Evolutionary conservation across 2,797 vertebrate species (phyloP), one percentile per base, ranked within the genome.

Genomic region (Falco biarmicus): DNA sequence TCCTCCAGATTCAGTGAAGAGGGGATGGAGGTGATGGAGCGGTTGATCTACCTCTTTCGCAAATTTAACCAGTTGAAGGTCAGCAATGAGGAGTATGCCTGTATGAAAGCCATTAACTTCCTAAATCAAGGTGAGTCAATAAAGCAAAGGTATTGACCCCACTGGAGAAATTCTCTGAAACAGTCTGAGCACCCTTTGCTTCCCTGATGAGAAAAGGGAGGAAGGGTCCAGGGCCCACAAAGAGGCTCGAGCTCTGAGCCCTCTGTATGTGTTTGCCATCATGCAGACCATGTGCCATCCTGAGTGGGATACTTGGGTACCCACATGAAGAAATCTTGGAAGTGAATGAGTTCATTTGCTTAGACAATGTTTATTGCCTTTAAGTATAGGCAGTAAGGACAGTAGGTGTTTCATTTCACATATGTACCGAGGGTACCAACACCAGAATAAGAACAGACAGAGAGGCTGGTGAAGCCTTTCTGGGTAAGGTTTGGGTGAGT

Each of bases 51-150:
- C 98, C 98, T 99, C 73, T 99, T 99, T 84, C 99, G 99, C 91
- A 99, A 99, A 92, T 99, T 99, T 91, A 98, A 98, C 97, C 99
- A 99, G 95, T 84, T 99, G 94, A 99, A 99, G 98, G 99, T 99
- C 98, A 99, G 99, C 98, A 99, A 99, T 1, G 99, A 99, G 98
- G 99, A 99, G 92, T 99, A 99, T 0, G 99, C 99, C 1, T 99
- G 99, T 77, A 99, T 99, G 99, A 99, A 99, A 98, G 99, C 99
- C 97, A 99, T 99, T 98, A 99, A 99, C 98, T 99, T 99, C 98
- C 99, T 99, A 32, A 99, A 99, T 96, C 99, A 99, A 99, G 99
- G 99, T 99, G 98, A 98, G 98, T 71, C 0, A 1, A 13, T 2
- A 13, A 11, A 26, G 17, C 26, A 56, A 9, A 60, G n/a, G 11